phyloP scores from a whole-genome alignment of 2,888 invertebrate genomes.

The Caenorhabditis imperialis region DNA sequence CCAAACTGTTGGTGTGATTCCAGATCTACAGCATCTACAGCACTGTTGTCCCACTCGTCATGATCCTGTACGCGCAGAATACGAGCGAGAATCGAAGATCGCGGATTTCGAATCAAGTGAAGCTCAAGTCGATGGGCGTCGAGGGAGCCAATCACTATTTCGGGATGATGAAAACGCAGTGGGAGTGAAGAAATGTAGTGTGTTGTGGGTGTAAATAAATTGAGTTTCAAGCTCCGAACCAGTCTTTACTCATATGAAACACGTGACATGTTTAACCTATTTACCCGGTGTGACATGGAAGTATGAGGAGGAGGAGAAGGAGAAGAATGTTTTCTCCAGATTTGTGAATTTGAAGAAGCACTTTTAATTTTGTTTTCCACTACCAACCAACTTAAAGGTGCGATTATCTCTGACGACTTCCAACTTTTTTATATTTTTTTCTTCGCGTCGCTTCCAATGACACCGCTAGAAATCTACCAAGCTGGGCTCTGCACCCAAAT shows the following conservation, averaged over 20 bases:
- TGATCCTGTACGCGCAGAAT: slow-evolving; percentile 16
- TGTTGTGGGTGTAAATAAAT: too few relatives aligned
- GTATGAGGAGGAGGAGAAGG: too few relatives aligned
- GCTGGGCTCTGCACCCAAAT: slow-evolving; percentile 23
- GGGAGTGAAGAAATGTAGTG: slow-evolving; percentile 34
- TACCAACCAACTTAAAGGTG: too few relatives aligned
- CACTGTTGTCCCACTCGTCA: slow-evolving; percentile 36
- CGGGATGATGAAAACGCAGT: slow-evolving; percentile 46
- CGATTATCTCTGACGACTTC: neutral
- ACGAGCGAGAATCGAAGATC: slow-evolving; percentile 3
- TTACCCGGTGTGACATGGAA: too few relatives aligned
- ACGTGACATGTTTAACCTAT: too few relatives aligned
- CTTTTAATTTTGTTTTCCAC: too few relatives aligned
- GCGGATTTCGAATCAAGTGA: slow-evolving; percentile 33
- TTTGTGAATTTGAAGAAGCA: too few relatives aligned
- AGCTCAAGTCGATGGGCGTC: slow-evolving; percentile 38
- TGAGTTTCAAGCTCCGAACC: too few relatives aligned
- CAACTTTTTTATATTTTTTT: neutral
- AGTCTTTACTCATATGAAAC: too few relatives aligned
- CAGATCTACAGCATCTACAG: slow-evolving; percentile 53
- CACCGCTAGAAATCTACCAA: slow-evolving; percentile 15
- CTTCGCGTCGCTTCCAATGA: slow-evolving; percentile 4
- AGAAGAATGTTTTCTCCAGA: too few relatives aligned
- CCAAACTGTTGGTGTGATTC: slow-evolving; percentile 14
- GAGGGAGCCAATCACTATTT: slow-evolving; percentile 53